Base-by-base conservation (phyloP, 2,113 vertebrate genomes). In the Acrocephalus kingi region DNA sequence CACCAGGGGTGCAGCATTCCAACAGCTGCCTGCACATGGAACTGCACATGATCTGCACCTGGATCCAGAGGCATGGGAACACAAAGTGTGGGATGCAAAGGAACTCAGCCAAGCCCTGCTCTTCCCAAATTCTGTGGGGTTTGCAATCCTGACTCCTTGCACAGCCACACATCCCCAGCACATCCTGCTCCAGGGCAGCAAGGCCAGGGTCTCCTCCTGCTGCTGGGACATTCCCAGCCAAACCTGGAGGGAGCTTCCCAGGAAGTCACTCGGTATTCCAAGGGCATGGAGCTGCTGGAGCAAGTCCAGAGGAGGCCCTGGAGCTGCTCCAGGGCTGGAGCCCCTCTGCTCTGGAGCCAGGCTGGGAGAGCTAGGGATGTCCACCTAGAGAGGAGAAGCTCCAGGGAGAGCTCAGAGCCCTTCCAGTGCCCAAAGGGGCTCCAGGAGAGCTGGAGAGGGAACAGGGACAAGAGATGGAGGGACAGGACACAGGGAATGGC, bases 41-140 rank as follows among this genome's bases (percentile, higher is more conserved):
- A 7, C 49, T 35, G 31, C 37, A 39, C 37, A 39, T 39, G 37
- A 39, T 39, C 37, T 11, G 37, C 39, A 21, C 4, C 11, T 15
- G 46, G 11, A 37, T 19, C 12, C 35, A n/a, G 48, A 20, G 27
- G 27, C 31, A 37, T 20, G 1, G 10, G 49, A 43, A 6, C 14
- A 27, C 35, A 19, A 25, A 28, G 22, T 20, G 17, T 0, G 13
- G 23, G 39, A 31, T 45, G 64, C 31, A 37, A 13, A 68, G 49
- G 24, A 78, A 45, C 28, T 31, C 31, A 45, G 6, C 12, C 46
- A 59, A 43, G 33, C 41, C 52, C 27, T 2, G 9, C 1, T 51
- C 35, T 18, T 25, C 69, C 46, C 55, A 35, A 35, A 62, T 13
- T 17, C 23, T 0, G 0, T 0, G 24, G 21, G 35, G 18, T 28